Evolutionary conservation across 2,888 invertebrate genomes (phyloP).

Genomic region (Agapostemon virescens): DNA sequence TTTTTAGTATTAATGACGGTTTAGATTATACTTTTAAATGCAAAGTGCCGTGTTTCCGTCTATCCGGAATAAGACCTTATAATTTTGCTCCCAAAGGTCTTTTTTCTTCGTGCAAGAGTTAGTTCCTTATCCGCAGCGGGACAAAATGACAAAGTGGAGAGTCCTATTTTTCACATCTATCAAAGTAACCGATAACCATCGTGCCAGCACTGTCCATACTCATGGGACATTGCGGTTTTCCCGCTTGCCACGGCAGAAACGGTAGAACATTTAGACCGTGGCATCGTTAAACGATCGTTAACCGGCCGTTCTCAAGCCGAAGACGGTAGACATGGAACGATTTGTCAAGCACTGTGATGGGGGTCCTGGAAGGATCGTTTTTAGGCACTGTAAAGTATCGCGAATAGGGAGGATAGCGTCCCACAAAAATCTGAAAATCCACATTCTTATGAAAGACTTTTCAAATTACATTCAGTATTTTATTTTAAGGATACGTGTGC

Average conservation of each 20-base stretch:
- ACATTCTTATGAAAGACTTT: not conserved
- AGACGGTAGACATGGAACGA: constrained; percentile 56
- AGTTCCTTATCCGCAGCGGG: constrained; percentile 1
- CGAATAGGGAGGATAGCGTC: constrained; percentile 16
- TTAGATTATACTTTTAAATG: not conserved
- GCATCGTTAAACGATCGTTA: constrained; percentile 68
- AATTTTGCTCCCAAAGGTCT: not conserved
- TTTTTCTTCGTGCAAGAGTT: not conserved
- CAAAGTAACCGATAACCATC: constrained; percentile 53
- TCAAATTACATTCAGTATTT: not conserved
- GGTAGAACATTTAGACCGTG: constrained; percentile 50
- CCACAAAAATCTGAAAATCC: not conserved
- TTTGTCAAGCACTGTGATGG: constrained; percentile 65
- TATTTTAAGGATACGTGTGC: too few relatives aligned
- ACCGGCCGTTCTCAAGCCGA: constrained; percentile 52
- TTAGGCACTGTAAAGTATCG: constrained; percentile 45
- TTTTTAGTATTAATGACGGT: too few relatives aligned
- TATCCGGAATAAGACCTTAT: not conserved
- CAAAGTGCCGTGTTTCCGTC: not conserved
- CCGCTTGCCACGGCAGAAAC: constrained; percentile 41
- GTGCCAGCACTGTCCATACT: constrained; percentile 26
- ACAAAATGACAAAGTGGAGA: constrained; percentile 35
- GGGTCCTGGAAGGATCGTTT: constrained; percentile 46
- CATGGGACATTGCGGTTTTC: constrained; percentile 48
- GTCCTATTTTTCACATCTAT: constrained; percentile 51